These are phyloP conservation scores for Lethenteron reissneri DNA, from an alignment of 2,113 vertebrate species.

Conservation along the genomic window DNA sequence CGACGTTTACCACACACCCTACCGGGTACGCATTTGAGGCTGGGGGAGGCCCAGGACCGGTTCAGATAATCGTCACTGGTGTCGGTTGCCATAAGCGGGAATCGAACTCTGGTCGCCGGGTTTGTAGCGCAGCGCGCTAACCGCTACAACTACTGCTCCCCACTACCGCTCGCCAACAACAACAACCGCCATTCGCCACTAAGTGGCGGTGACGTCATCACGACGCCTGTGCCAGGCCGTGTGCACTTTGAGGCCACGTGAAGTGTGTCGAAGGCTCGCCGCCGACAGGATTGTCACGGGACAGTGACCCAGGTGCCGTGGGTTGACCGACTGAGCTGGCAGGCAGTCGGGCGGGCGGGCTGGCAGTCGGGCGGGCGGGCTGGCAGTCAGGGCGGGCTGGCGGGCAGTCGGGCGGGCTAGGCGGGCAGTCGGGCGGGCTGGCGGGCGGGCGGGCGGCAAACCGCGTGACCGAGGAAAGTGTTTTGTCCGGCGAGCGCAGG, in stretches of 20 bases:
- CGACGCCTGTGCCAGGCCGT: background rate
- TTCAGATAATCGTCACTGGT: too few species aligned
- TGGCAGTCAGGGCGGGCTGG: background rate
- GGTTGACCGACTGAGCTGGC: background rate
- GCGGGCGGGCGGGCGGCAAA: background rate
- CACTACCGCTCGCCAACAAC: too few species aligned
- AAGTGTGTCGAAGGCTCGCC: background rate
- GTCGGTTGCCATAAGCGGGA: too few species aligned
- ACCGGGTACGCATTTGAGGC: too few species aligned
- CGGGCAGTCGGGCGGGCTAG: background rate
- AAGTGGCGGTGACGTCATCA: too few species aligned
- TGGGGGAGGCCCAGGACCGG: too few species aligned
- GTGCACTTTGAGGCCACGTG: background rate
- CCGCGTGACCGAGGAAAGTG: background rate
- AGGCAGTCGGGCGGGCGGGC: background rate
- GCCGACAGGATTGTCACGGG: background rate
- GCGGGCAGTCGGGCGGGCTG: background rate
- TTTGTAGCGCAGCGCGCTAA: too few species aligned
- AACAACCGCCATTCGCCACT: too few species aligned
- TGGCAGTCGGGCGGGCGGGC: background rate
- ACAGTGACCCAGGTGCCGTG: background rate
- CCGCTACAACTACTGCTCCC: too few species aligned
- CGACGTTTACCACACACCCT: too few species aligned
- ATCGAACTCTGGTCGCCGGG: too few species aligned
- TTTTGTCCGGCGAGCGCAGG: conserved; percentile 22